Evolutionary conservation across 2,113 vertebrate species (phyloP).

Genomic region (Aegithalos caudatus): DNA sequence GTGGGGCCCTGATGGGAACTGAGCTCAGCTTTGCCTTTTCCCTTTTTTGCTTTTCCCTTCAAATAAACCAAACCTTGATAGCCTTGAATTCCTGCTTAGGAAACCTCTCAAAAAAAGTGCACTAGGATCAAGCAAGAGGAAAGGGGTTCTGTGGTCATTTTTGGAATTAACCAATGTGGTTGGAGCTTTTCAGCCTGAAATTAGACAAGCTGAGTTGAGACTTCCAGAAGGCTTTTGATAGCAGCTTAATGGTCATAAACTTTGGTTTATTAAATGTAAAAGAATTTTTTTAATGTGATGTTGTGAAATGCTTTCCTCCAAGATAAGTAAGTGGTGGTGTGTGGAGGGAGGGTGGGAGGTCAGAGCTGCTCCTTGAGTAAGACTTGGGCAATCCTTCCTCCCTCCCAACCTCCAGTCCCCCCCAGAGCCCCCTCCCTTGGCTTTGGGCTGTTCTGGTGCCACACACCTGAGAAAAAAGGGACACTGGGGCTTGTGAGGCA

Average conservation of each 20-base stretch:
- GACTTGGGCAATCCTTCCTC: not conserved
- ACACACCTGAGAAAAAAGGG: not conserved
- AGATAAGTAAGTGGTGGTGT: not conserved
- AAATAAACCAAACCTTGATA: not conserved
- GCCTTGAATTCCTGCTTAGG: not conserved
- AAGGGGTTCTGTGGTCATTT: not conserved
- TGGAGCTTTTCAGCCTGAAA: not conserved
- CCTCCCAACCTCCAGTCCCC: not conserved
- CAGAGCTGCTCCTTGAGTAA: not conserved
- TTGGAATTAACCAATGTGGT: not conserved
- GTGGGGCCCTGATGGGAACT: not conserved
- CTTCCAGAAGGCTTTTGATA: not conserved
- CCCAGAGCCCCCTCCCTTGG: not conserved
- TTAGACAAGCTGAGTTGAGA: not conserved
- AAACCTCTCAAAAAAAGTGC: not conserved
- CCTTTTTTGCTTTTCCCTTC: not conserved
- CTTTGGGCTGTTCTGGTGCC: not conserved
- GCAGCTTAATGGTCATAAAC: not conserved
- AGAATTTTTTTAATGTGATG: not conserved
- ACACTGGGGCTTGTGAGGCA: accelerated
- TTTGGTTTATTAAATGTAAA: not conserved
- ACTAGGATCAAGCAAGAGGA: not conserved
- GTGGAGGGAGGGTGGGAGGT: not conserved
- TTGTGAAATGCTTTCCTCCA: not conserved
- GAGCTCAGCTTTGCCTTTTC: not conserved